Evolutionary conservation across 1,140 invertebrate species (phyloP).

Genomic region (Bradysia coprophila): DNA sequence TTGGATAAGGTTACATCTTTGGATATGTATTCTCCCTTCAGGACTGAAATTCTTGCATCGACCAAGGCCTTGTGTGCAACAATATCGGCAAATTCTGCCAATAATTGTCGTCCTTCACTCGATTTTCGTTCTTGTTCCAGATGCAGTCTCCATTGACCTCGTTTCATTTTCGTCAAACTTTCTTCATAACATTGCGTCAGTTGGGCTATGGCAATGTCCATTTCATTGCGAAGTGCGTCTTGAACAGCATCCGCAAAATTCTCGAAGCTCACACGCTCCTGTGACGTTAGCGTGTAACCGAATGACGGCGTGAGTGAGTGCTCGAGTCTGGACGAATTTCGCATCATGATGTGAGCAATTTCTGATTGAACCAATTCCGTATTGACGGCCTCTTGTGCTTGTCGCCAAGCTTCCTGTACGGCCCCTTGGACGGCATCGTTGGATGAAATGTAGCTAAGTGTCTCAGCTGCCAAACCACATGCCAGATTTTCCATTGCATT

Average conservation of each 20-base stretch:
- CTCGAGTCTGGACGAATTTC: slow-evolving; percentile 43
- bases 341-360: slow-evolving; percentile 45
- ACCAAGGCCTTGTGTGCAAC: slow-evolving; percentile 57
- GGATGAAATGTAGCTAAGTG: slow-evolving; percentile 28
- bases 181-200: slow-evolving; percentile 43
- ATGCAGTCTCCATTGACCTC: slow-evolving; percentile 17
- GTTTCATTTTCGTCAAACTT: slow-evolving; percentile 26
- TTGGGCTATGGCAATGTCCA: slow-evolving; percentile 43
- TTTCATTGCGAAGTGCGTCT: slow-evolving; percentile 41
- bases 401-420: slow-evolving; percentile 43
- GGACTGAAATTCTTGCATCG: slow-evolving; percentile 43
- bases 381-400: slow-evolving; percentile 47
- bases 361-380: slow-evolving; percentile 51
- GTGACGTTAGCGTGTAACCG: slow-evolving; percentile 33
- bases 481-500: slow-evolving; percentile 47
- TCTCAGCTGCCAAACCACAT: slow-evolving; percentile 40
- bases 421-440: slow-evolving; percentile 22
- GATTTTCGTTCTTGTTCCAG: slow-evolving; percentile 27
- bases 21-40: slow-evolving; percentile 26
- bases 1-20: slow-evolving; percentile 1
- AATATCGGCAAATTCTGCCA: slow-evolving; percentile 51
- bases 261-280: slow-evolving; percentile 41
- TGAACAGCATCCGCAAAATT: slow-evolving; percentile 49
- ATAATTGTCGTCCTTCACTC: slow-evolving; percentile 30
- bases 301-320: slow-evolving; percentile 27